phyloP scores from a whole-genome alignment of 1,140 invertebrate genomes.

The Batillaria attramentaria region DNA sequence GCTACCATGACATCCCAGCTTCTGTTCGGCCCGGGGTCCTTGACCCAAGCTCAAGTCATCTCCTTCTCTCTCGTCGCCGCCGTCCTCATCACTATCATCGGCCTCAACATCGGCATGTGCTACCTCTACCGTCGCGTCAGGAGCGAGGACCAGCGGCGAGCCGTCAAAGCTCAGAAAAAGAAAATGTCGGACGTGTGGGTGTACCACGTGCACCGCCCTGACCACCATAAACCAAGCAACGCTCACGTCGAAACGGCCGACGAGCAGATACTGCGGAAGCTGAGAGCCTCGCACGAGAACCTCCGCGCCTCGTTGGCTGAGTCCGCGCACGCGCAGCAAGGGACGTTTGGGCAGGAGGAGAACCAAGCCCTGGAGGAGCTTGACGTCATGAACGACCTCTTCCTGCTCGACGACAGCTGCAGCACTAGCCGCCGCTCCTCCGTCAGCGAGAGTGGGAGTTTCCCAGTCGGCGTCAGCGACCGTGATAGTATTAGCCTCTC shows the following conservation, averaged over 20 bases:
- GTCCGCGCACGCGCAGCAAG: neutral
- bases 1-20: neutral
- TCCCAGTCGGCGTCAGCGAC: neutral
- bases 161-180: neutral
- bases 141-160: neutral
- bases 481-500: constrained; percentile 9
- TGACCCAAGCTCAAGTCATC: constrained; percentile 14
- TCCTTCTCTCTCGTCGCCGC: neutral
- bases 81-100: neutral
- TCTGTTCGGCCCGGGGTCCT: neutral
- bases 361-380: constrained; percentile 30
- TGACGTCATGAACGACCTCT: constrained; percentile 23
- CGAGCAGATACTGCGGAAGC: constrained; percentile 15
- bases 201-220: constrained; percentile 19
- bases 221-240: neutral
- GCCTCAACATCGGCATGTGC: constrained; percentile 9
- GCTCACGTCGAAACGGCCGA: neutral
- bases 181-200: constrained; percentile 33
- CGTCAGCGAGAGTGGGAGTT: neutral
- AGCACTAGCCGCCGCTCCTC: constrained; percentile 23
- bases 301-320: neutral
- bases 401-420: constrained; percentile 22
- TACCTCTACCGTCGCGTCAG: neutral
- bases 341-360: constrained; percentile 16
- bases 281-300: constrained; percentile 16